A percentile compares a stretch with the other conserved stretches of the same genome.
Evolutionary conservation across 2,888 invertebrate species (phyloP).

Genomic region (Hymenopus coronatus): DNA sequence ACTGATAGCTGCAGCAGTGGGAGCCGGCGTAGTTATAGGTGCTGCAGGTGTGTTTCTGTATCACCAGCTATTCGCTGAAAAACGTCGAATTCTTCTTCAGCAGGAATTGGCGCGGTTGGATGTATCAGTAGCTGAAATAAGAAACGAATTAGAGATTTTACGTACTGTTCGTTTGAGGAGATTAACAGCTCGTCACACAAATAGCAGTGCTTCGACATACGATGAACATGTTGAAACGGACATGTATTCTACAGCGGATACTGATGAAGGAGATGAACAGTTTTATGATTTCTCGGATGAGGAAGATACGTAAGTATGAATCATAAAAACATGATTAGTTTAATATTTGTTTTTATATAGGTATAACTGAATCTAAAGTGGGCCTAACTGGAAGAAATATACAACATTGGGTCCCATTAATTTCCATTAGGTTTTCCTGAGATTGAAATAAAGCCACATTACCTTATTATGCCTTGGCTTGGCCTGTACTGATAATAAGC

Average conservation of each 20-base stretch:
- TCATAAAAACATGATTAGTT: no score
- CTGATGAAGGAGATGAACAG: slow-evolving; percentile 33
- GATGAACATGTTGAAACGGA: slow-evolving; percentile 24
- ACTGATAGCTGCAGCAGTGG: slow-evolving; percentile 38
- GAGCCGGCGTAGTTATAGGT: slow-evolving; percentile 40
- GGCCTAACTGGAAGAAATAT: no score
- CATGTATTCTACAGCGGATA: slow-evolving; percentile 25
- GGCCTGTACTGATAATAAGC: no score
- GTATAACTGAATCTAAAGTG: no score
- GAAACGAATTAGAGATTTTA: slow-evolving; percentile 36
- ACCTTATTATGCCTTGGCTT: no score
- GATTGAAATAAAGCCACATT: no score
- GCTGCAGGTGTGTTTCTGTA: slow-evolving; percentile 40
- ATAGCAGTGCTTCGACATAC: neutral
- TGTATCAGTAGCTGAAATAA: slow-evolving; percentile 37
- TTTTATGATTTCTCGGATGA: slow-evolving; percentile 34
- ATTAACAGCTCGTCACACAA: neutral
- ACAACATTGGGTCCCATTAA: no score
- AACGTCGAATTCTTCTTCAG: slow-evolving; percentile 37
- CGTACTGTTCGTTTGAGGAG: neutral
- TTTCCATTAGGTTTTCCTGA: no score
- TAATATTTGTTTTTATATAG: no score
- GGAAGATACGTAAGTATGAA: slow-evolving; percentile 2
- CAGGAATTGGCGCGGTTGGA: slow-evolving; percentile 38
- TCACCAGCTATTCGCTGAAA: slow-evolving; percentile 38